Conservation (phyloP, 2,113 vertebrate genomes). For the Nerophis ophidion region DNA sequence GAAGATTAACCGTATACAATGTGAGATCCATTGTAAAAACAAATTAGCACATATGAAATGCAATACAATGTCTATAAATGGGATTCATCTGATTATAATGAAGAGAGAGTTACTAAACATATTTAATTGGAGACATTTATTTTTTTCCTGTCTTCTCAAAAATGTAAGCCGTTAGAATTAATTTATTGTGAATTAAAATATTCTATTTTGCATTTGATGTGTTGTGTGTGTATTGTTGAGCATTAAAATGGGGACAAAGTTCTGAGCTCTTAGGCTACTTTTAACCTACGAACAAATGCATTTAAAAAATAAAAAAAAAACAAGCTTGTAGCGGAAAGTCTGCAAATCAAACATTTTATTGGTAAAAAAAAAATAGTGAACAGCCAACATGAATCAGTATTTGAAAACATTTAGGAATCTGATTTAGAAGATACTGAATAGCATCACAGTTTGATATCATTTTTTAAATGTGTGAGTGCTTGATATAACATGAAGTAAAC, state of each 20-base stretch:
- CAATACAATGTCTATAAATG: slow-evolving; percentile 60
- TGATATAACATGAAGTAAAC: background rate
- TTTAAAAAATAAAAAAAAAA: background rate
- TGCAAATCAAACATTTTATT: slow-evolving; percentile 55
- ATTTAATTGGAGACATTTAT: slow-evolving; percentile 51
- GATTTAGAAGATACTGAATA: slow-evolving; percentile 12
- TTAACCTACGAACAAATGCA: too few species aligned
- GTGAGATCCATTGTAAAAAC: slow-evolving; percentile 49
- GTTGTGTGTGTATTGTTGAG: slow-evolving; percentile 2
- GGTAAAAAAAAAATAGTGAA: slow-evolving; percentile 27
- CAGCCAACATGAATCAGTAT: slow-evolving; percentile 10
- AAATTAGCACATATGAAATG: slow-evolving; percentile 54
- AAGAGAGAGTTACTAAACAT: slow-evolving; percentile 32
- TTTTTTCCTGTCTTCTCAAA: slow-evolving; percentile 61
- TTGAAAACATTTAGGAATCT: slow-evolving; percentile 24
- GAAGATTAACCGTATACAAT: slow-evolving; percentile 46
- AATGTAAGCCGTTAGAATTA: slow-evolving; percentile 53
- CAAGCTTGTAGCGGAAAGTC: background rate
- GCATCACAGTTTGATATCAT: slow-evolving; percentile 20
- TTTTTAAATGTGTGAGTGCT: background rate
- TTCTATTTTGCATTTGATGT: slow-evolving; percentile 64
- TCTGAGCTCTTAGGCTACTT: background rate
- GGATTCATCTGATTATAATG: slow-evolving; percentile 40
- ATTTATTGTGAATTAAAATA: slow-evolving; percentile 69
- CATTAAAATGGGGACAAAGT: background rate